Evolutionary conservation across 2,797 vertebrate species (phyloP).

Genomic region (Anabas testudineus): DNA sequence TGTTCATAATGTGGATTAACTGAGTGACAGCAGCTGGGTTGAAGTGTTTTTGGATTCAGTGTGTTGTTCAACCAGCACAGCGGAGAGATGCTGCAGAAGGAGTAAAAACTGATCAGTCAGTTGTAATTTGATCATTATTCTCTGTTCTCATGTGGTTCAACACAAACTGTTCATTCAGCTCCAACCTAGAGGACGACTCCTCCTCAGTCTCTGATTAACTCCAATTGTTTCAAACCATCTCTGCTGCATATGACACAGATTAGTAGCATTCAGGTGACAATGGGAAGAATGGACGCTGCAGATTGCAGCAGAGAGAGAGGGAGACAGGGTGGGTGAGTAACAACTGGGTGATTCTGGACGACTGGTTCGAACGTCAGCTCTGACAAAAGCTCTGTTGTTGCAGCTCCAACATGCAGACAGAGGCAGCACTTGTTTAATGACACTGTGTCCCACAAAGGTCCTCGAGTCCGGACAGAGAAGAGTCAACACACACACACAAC

Average conservation of each 20-base stretch:
- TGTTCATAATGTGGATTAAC: too few relatives aligned
- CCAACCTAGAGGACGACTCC: too few relatives aligned
- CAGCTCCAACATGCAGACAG: constrained; percentile 36
- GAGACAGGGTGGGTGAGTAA: neutral
- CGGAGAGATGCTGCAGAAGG: too few relatives aligned
- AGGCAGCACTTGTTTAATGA: constrained; percentile 31
- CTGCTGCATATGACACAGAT: neutral
- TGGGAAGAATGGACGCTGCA: constrained; percentile 5
- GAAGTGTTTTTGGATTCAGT: too few relatives aligned
- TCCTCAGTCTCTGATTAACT: too few relatives aligned
- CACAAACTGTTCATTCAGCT: too few relatives aligned
- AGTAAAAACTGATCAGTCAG: too few relatives aligned
- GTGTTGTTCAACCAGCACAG: too few relatives aligned
- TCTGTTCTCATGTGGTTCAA: too few relatives aligned
- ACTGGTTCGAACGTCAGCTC: rapidly evolving
- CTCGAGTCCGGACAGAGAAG: constrained; percentile 7
- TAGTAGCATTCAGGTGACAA: constrained; percentile 19
- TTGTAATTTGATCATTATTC: too few relatives aligned
- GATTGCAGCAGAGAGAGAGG: neutral
- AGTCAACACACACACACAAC: constrained; percentile 10
- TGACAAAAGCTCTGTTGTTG: constrained; percentile 37
- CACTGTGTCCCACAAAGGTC: constrained; percentile 21
- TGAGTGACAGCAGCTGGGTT: too few relatives aligned
- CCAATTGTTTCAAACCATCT: too few relatives aligned
- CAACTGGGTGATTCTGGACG: constrained; percentile 8